These are phyloP conservation scores for Drosophila serrata DNA, from an alignment of 1,140 invertebrate genomes.

Conservation along the genomic window DNA sequence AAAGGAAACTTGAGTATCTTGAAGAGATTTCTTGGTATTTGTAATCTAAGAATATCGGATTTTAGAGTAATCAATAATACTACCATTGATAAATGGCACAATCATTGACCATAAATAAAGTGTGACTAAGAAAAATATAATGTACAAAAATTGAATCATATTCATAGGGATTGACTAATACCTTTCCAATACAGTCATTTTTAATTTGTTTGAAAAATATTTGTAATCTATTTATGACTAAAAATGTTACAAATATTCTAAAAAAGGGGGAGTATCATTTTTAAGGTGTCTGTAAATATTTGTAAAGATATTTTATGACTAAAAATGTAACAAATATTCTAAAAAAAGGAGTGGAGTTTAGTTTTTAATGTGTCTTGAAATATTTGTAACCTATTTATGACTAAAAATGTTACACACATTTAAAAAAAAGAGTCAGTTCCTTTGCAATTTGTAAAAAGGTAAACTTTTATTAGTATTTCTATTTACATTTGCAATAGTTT, in stretches of 20 bases:
- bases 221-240: not conserved
- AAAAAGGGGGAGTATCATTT: too few relatives aligned
- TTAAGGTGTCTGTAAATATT: too few relatives aligned
- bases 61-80: not conserved
- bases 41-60: not conserved
- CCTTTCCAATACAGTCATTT: not conserved
- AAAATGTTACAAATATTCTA: not conserved
- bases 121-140: constrained; percentile 2
- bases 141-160: constrained; percentile 6
- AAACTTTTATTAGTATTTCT: not conserved
- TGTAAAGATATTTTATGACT: not conserved
- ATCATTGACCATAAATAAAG: not conserved
- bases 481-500: not conserved
- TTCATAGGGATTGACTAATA: not conserved
- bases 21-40: not conserved
- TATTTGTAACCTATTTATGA: not conserved
- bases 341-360: too few relatives aligned
- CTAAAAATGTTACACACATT: not conserved
- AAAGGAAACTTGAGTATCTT: constrained; percentile 1
- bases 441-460: not conserved
- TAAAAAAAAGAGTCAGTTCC: not conserved
- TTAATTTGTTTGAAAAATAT: not conserved
- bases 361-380: too few relatives aligned
- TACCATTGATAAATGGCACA: not conserved
- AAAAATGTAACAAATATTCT: not conserved